phyloP scores from a whole-genome alignment of 2,797 vertebrate species.

The Apodemus agrarius region DNA sequence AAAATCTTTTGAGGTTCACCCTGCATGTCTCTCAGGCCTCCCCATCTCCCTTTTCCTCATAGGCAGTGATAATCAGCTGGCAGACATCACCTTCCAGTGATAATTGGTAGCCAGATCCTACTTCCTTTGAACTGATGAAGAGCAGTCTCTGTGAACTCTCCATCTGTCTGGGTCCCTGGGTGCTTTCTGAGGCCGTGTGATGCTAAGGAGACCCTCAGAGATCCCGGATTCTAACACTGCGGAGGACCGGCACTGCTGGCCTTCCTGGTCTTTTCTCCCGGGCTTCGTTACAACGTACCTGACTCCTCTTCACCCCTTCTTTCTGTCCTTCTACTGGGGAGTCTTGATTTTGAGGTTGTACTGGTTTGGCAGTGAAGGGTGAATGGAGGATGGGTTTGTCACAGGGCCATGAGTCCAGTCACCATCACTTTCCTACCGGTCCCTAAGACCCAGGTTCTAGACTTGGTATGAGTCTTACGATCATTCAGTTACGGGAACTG shows the following conservation, averaged over 20 bases:
- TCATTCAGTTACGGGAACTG: background rate
- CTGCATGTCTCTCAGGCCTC: background rate
- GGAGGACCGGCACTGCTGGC: background rate
- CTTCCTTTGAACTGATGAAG: background rate
- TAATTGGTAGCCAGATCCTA: background rate
- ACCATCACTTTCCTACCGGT: background rate
- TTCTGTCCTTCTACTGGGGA: background rate
- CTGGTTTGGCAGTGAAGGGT: background rate
- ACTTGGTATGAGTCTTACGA: background rate
- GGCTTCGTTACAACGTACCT: fast-evolving
- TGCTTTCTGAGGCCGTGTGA: slow-evolving; percentile 29
- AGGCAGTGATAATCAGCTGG: background rate
- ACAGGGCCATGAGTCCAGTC: fast-evolving
- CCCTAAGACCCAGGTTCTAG: background rate
- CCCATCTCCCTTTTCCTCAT: background rate
- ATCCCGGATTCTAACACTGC: slow-evolving; percentile 25
- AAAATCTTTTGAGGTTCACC: slow-evolving; percentile 47
- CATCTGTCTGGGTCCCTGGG: slow-evolving; percentile 3
- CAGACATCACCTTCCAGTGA: background rate
- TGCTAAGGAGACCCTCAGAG: slow-evolving; percentile 25
- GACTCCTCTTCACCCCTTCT: fast-evolving
- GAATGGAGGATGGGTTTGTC: background rate
- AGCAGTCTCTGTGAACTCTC: background rate
- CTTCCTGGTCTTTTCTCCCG: background rate
- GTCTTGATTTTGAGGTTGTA: background rate